Evolutionary conservation across 2,113 vertebrate genomes (phyloP).

Genomic region (Pomatostomus ruficeps): DNA sequence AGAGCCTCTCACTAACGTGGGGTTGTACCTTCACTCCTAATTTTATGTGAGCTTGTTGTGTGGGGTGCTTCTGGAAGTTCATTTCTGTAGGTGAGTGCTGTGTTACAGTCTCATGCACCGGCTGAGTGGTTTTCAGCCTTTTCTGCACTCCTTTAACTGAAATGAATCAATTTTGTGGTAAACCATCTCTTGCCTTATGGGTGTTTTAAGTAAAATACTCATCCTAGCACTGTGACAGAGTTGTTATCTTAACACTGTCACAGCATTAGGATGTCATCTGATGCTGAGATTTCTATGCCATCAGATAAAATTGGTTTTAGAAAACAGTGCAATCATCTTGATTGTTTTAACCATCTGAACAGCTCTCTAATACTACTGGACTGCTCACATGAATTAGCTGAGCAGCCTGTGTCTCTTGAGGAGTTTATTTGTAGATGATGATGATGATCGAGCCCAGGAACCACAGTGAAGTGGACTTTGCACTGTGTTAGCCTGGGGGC

Average conservation of each 20-base stretch:
- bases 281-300: neutral
- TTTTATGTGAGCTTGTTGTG: conserved; percentile 26
- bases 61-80: conserved; percentile 50
- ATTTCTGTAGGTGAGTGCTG: neutral
- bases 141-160: neutral
- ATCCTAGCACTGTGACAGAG: neutral
- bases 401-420: neutral
- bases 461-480: neutral
- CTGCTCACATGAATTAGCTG: neutral
- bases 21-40: neutral
- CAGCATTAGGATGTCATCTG: neutral
- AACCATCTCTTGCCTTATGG: neutral
- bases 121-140: neutral
- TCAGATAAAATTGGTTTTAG: conserved; percentile 8
- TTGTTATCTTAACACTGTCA: neutral
- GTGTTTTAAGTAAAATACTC: neutral
- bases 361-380: neutral
- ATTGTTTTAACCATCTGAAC: neutral
- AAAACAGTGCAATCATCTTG: neutral
- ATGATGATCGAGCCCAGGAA: neutral
- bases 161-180: neutral
- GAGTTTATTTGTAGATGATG: neutral
- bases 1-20: neutral
- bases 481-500: neutral
- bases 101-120: neutral